Evolutionary conservation across 37 sponge, comb jelly and placozoan genomes (phyloP).

Genomic region (Agelas oroides): DNA sequence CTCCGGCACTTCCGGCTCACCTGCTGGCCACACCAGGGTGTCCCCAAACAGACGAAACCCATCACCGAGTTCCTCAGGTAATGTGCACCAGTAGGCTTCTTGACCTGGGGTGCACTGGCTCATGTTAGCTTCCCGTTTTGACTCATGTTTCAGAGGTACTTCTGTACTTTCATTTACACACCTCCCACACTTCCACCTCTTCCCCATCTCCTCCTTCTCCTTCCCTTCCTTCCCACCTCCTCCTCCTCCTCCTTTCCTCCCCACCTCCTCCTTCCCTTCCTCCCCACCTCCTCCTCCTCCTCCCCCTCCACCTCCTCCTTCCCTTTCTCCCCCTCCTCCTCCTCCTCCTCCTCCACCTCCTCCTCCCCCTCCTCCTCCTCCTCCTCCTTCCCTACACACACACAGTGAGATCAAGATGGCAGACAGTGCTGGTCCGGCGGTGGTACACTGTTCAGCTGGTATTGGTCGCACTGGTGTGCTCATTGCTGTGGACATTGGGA

Average conservation of each 20-base stretch:
- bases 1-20: conserved; percentile 84
- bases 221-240: background rate
- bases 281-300: background rate
- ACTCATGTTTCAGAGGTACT: background rate
- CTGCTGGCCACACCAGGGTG: conserved; percentile 88
- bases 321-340: background rate
- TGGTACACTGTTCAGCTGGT: conserved; percentile 90
- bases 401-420: conserved; percentile 30
- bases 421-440: conserved; percentile 55
- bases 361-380: background rate
- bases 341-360: background rate
- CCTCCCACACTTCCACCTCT: background rate
- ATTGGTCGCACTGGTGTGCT: conserved; percentile 88
- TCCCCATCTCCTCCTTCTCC: background rate
- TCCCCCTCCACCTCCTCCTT: background rate
- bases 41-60: conserved; percentile 62
- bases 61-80: conserved; percentile 59
- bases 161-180: background rate
- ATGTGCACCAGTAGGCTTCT: background rate
- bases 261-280: background rate
- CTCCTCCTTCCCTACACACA: background rate
- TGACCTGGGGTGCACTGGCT: background rate
- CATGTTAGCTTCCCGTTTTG: background rate
- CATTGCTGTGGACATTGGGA: conserved; percentile 70
- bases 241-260: background rate